These are phyloP conservation scores for Genyomyrus donnyi DNA, from an alignment of 2,113 vertebrate genomes.

Conservation along the genomic window DNA sequence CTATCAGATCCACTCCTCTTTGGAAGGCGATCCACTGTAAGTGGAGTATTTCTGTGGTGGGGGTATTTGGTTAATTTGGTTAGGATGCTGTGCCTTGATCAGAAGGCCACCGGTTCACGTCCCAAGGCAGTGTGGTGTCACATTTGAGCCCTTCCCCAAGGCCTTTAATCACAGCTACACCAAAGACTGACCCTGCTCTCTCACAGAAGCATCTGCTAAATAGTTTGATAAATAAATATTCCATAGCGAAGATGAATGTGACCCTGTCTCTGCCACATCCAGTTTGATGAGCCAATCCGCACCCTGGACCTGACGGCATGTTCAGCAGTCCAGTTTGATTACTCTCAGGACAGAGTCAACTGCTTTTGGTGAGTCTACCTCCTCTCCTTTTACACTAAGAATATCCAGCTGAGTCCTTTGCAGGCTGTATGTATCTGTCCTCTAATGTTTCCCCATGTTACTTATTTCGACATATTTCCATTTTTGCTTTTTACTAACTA, in stretches of 20 bases:
- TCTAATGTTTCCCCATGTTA: neutral
- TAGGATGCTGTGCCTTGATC: neutral
- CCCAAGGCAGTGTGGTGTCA: neutral
- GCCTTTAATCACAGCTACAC: neutral
- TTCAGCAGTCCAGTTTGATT: slow-evolving; percentile 93
- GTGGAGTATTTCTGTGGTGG: neutral
- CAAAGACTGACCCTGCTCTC: neutral
- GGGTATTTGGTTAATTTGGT: neutral
- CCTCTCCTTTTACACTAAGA: neutral
- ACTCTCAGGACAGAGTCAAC: slow-evolving; percentile 88
- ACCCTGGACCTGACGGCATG: slow-evolving; percentile 80
- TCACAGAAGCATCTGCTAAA: neutral
- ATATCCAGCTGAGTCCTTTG: neutral
- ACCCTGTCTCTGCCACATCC: neutral
- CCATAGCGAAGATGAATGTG: neutral
- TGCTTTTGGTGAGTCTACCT: slow-evolving; percentile 85
- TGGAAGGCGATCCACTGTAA: neutral
- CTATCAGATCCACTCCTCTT: neutral
- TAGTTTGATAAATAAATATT: neutral
- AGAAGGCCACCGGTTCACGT: neutral
- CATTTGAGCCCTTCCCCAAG: neutral
- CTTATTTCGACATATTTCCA: neutral
- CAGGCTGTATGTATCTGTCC: neutral
- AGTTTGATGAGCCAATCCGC: slow-evolving; percentile 83
- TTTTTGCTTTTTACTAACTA: neutral